phyloP scores from a whole-genome alignment of 1,140 invertebrate species.

The Bombyx mandarina region DNA sequence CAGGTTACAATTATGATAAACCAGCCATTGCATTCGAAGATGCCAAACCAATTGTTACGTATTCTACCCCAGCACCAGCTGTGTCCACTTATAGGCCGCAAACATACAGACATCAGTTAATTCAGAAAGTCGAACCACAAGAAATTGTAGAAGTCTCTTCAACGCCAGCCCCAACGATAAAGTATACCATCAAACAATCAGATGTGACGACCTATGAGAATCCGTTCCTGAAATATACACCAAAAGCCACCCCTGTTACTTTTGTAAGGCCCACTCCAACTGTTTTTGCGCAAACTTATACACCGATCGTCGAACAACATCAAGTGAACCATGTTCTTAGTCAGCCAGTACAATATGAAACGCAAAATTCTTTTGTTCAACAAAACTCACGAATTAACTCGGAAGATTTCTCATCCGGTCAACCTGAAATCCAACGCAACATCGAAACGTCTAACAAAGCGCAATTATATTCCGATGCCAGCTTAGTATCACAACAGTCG shows the following conservation, averaged over 20 bases:
- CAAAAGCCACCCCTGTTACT: conserved; percentile 42
- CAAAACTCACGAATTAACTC: conserved; percentile 26
- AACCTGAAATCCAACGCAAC: conserved; percentile 50
- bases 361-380: conserved; percentile 20
- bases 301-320: conserved; percentile 29
- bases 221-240: conserved; percentile 49
- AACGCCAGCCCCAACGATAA: conserved; percentile 38
- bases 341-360: conserved; percentile 30
- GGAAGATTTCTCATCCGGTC: conserved; percentile 41
- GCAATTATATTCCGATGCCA: conserved; percentile 51
- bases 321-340: conserved; percentile 29
- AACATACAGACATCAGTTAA: conserved; percentile 37
- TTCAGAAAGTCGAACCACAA: conserved; percentile 33
- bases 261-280: conserved; percentile 29
- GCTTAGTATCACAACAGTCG: conserved; percentile 52
- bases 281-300: conserved; percentile 44
- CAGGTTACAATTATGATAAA: conserved; percentile 27
- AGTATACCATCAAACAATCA: conserved; percentile 39
- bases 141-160: conserved; percentile 35
- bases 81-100: conserved; percentile 30
- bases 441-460: conserved; percentile 25
- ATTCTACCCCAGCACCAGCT: conserved; percentile 30
- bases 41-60: conserved; percentile 20
- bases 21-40: conserved; percentile 27
- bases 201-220: conserved; percentile 53